Conservation (phyloP, 2,797 vertebrate species). For the Mastacembelus armatus region DNA sequence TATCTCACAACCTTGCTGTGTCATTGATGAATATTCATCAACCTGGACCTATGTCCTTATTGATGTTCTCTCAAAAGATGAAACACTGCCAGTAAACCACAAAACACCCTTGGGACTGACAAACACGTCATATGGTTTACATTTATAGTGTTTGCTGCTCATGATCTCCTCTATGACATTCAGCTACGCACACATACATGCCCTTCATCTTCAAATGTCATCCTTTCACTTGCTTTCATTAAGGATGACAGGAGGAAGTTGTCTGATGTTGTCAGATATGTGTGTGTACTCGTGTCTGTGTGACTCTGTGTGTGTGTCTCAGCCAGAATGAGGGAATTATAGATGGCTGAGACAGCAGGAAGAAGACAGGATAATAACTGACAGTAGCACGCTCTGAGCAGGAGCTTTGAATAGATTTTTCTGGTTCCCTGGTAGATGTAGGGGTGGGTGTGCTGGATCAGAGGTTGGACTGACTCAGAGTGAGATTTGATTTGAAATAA, state of each 20-base stretch:
- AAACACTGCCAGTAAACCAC: conserved; percentile 35
- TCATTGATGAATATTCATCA: conserved; percentile 74
- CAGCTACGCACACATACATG: neutral
- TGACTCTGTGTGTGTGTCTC: conserved; percentile 25
- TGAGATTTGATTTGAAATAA: conserved; percentile 59
- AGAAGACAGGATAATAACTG: conserved; percentile 62
- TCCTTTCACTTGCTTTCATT: conserved; percentile 47
- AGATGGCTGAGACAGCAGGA: conserved; percentile 67
- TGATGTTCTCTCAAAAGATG: conserved; percentile 58
- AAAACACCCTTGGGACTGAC: conserved; percentile 15
- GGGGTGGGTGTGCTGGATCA: conserved; percentile 58
- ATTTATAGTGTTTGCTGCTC: conserved; percentile 34
- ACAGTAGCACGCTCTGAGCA: conserved; percentile 54
- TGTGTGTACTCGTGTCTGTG: conserved; percentile 16
- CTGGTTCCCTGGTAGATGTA: conserved; percentile 50
- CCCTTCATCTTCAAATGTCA: conserved; percentile 66
- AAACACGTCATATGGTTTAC: conserved; percentile 34
- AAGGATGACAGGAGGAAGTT: conserved; percentile 48
- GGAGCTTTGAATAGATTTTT: conserved; percentile 61
- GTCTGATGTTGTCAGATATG: conserved; percentile 49
- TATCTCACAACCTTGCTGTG: too few species aligned
- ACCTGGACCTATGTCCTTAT: conserved; percentile 34
- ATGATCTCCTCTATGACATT: conserved; percentile 53
- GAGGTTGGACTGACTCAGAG: conserved; percentile 44
- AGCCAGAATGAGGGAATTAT: conserved; percentile 43